phyloP scores from a whole-genome alignment of 1,140 invertebrate species.

The Drosophila aff. region DNA sequence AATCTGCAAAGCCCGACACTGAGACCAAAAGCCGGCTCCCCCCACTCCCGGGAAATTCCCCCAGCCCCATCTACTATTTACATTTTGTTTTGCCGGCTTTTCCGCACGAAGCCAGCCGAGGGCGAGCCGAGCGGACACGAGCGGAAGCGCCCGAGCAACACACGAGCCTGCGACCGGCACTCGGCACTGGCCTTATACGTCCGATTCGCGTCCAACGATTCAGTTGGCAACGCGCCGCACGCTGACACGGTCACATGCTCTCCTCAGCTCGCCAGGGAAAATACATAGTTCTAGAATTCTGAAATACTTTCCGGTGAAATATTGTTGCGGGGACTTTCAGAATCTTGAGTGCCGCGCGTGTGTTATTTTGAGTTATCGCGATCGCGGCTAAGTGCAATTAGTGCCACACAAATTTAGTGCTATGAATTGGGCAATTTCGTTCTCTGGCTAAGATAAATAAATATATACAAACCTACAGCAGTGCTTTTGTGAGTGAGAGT shows the following conservation, averaged over 20 bases:
- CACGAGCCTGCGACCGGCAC: constrained; percentile 33
- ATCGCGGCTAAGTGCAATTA: constrained; percentile 77
- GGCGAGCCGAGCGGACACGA: constrained; percentile 10
- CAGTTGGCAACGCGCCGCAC: constrained; percentile 83
- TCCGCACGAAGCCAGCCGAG: constrained; percentile 43
- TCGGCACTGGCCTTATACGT: constrained; percentile 55
- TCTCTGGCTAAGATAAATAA: constrained; percentile 30
- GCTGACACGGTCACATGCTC: constrained; percentile 61
- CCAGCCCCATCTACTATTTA: constrained; percentile 51
- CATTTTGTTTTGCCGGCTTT: constrained; percentile 82
- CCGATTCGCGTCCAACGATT: constrained; percentile 51
- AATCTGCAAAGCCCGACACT: constrained; percentile 73
- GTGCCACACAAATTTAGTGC: constrained; percentile 72
- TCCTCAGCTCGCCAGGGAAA: constrained; percentile 4
- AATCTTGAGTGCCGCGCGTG: constrained; percentile 55
- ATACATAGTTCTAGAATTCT: constrained; percentile 8
- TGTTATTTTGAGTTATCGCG: constrained; percentile 80
- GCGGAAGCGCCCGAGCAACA: constrained; percentile 4
- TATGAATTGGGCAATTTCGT: constrained; percentile 68
- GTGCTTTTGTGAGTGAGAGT: constrained; percentile 30
- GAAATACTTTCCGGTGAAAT: constrained; percentile 23
- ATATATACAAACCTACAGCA: constrained; percentile 26
- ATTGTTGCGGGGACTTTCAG: constrained; percentile 19
- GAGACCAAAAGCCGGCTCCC: constrained; percentile 70
- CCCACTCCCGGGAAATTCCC: background rate